Evolutionary conservation across 2,888 invertebrate species (phyloP).

Genomic region (Agrypnus murinus): DNA sequence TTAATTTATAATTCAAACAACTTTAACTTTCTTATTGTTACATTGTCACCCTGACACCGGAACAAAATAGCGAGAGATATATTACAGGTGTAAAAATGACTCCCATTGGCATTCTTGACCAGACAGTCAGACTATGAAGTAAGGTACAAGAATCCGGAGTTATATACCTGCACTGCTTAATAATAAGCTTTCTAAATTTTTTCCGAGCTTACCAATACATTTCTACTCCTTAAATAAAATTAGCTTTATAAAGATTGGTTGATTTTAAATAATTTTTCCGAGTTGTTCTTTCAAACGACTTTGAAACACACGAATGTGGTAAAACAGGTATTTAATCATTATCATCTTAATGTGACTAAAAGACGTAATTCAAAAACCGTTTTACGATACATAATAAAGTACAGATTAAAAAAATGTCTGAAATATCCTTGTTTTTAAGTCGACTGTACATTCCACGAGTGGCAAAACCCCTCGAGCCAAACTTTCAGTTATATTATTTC

Average conservation of each 20-base stretch:
- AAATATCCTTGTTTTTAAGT: constrained; percentile 41
- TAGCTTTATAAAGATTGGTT: not conserved
- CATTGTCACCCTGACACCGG: constrained; percentile 11
- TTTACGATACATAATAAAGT: constrained; percentile 32
- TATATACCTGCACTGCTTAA: constrained; percentile 14
- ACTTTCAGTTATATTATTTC: constrained; percentile 44
- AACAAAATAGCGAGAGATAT: constrained; percentile 2
- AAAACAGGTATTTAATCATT: constrained; percentile 33
- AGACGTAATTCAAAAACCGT: constrained; percentile 39
- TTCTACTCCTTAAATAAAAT: not conserved
- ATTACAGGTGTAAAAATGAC: constrained; percentile 19
- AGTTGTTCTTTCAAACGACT: not conserved
- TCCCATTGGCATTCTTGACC: constrained; percentile 20
- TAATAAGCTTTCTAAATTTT: constrained; percentile 19
- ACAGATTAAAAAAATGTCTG: constrained; percentile 28
- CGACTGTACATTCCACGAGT: constrained; percentile 43
- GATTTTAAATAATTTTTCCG: not conserved
- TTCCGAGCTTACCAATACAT: not conserved
- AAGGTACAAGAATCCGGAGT: constrained; percentile 14
- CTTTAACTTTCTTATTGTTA: not conserved
- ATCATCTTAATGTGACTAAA: constrained; percentile 26
- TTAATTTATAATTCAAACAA: too few relatives aligned
- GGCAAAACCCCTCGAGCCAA: constrained; percentile 37
- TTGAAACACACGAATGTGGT: constrained; percentile 1
- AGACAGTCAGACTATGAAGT: not conserved